Conservation (phyloP, 2,797 vertebrate species). For the Myoxocephalus aenaeus region DNA sequence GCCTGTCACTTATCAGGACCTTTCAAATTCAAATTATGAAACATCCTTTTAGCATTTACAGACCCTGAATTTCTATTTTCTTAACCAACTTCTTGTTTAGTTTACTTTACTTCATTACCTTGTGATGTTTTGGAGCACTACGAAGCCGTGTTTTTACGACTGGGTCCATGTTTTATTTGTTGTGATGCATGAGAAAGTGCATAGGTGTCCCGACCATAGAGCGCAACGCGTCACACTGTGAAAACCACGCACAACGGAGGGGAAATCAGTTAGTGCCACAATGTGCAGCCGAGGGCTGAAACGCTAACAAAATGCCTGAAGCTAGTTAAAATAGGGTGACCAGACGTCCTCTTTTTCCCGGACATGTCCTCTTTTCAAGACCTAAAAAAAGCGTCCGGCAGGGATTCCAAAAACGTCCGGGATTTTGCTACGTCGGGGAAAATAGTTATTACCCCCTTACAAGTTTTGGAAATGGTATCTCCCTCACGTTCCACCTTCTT, state of each 20-base stretch:
- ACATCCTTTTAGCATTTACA: neutral
- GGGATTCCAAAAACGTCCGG: too few relatives aligned
- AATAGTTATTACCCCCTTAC: too few relatives aligned
- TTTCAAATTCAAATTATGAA: constrained; percentile 1
- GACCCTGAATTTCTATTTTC: constrained; percentile 16
- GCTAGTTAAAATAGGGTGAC: neutral
- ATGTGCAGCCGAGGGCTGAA: neutral
- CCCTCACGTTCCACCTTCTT: too few relatives aligned
- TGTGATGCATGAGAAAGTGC: neutral
- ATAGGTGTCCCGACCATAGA: neutral
- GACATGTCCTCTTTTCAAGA: too few relatives aligned
- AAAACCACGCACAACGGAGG: neutral
- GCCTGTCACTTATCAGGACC: neutral
- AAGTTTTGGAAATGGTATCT: too few relatives aligned
- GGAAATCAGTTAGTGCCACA: neutral
- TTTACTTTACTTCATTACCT: too few relatives aligned
- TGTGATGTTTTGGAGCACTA: neutral
- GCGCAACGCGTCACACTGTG: neutral
- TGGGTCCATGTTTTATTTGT: neutral
- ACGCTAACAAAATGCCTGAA: neutral
- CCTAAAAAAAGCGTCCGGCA: too few relatives aligned
- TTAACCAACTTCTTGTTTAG: neutral
- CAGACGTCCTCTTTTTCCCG: too few relatives aligned
- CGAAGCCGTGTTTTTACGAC: neutral
- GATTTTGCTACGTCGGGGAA: too few relatives aligned